phyloP scores from a whole-genome alignment of 2,797 vertebrate genomes.

The Manis crassicaudata region DNA sequence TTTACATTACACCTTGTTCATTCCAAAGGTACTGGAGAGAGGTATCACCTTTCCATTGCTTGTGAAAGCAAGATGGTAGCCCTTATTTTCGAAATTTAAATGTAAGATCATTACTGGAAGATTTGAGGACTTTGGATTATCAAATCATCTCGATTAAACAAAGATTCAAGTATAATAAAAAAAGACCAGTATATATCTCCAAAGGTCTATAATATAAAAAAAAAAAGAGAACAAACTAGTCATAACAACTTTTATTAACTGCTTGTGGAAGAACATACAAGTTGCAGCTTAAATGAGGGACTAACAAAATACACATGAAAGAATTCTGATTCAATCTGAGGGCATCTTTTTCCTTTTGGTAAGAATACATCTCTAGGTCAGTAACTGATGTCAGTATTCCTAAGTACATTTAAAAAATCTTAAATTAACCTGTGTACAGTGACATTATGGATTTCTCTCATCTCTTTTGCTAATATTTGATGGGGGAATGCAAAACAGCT shows the following conservation, averaged over 20 bases:
- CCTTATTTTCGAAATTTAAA: not conserved
- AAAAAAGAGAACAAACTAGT: not conserved
- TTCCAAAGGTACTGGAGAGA: not conserved
- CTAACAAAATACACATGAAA: not conserved
- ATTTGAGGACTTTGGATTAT: not conserved
- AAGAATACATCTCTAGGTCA: not conserved
- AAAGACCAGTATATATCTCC: not conserved
- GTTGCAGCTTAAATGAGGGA: not conserved
- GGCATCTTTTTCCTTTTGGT: not conserved
- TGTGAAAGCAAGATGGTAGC: not conserved
- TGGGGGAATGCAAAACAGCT: not conserved
- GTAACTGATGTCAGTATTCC: not conserved
- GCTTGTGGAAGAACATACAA: not conserved
- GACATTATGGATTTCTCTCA: not conserved
- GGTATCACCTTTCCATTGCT: not conserved
- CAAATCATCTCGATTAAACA: not conserved
- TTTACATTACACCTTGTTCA: not conserved
- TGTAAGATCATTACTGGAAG: not conserved
- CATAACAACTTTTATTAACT: not conserved
- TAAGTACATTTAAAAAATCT: slow-evolving; percentile 3
- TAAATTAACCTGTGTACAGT: not conserved
- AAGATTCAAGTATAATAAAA: not conserved
- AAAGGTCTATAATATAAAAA: not conserved
- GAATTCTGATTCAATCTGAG: not conserved
- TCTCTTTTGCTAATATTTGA: not conserved